Base-by-base conservation (phyloP, 2,113 vertebrate species). In the Myrmecobius fasciatus region DNA sequence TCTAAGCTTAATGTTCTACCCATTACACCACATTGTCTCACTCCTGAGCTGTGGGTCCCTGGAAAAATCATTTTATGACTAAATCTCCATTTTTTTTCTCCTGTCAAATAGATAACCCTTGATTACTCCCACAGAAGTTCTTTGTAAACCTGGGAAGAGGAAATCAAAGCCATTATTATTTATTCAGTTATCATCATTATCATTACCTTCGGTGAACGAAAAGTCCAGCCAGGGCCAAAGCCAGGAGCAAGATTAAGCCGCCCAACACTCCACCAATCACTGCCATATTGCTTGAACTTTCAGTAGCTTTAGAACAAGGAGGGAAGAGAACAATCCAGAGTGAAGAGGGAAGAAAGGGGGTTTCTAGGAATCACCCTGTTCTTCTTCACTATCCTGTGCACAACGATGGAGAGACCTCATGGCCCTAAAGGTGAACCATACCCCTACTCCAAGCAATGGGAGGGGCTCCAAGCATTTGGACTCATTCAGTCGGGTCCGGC, bases 201-300 rank as follows among this genome's bases (percentile, higher is more conserved):
- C 91, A 98, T 98, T 75, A 99, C 99, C 99, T 98, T 97, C 97
- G 98, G 89, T 98, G 98, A 25, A 99, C 1, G 14, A 99, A 98
- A 92, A 99, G 48, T 26, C 99, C 98, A 24, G 94, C 28, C 0
- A 95, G 95, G 5, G 99, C 98, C 46, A 99, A 91, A 9, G 98
- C 26, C n/a, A 99, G 20, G 22, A 99, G 98, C 0, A 98, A 53
- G 8, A 98, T 0, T 8, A 98, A 91, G 0, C 98, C 99, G 0
- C 98, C 75, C 0, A 98, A 95, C 0, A 98, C 98, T 0, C 99
- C 98, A 0, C 98, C 95, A 22, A 99, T 98, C 92, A 99, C 95
- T 0, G 99, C 98, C 0, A 99, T 52, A 6, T 99, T 99, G 83
- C 96, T 98, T 47, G 96, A 94, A 60, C 97, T 97, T 96, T 99